Evolutionary conservation across 2,888 invertebrate genomes (phyloP).

Genomic region (Thelaira solivaga): DNA sequence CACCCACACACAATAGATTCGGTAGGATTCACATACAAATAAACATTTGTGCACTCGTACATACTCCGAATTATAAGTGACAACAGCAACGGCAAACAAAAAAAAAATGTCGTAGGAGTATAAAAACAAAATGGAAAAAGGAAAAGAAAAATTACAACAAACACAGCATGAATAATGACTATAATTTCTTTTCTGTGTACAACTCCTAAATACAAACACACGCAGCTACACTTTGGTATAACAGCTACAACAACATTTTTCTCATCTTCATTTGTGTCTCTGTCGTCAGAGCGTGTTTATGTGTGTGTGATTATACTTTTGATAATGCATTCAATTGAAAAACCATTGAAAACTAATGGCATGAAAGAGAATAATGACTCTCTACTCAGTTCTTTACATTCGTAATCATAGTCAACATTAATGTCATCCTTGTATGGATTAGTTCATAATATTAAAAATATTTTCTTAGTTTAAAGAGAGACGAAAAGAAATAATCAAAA

Average conservation of each 20-base stretch:
- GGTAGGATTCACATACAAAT: neutral
- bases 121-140: constrained; percentile 17
- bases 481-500: constrained; percentile 10
- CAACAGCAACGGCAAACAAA: too few relatives aligned
- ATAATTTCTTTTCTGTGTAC: constrained; percentile 47
- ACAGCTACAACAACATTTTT: constrained; percentile 3
- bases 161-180: constrained; percentile 46
- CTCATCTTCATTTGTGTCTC: constrained; percentile 43
- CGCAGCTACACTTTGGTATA: too few relatives aligned
- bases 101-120: constrained; percentile 35
- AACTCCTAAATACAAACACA: neutral
- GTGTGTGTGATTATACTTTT: constrained; percentile 43
- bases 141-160: neutral
- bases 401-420: constrained; percentile 14
- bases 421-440: neutral
- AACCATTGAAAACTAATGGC: constrained; percentile 77
- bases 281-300: neutral
- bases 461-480: constrained; percentile 13
- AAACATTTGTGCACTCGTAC: neutral
- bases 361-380: constrained; percentile 76
- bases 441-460: constrained; percentile 27
- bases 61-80: constrained; percentile 50
- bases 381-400: constrained; percentile 24
- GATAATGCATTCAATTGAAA: constrained; percentile 67
- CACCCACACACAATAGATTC: neutral